Percentiles rank a stretch among this genome's conserved stretches.
phyloP scores from a whole-genome alignment of 2,797 vertebrate genomes.

The Acrossocheilus fasciatus region DNA sequence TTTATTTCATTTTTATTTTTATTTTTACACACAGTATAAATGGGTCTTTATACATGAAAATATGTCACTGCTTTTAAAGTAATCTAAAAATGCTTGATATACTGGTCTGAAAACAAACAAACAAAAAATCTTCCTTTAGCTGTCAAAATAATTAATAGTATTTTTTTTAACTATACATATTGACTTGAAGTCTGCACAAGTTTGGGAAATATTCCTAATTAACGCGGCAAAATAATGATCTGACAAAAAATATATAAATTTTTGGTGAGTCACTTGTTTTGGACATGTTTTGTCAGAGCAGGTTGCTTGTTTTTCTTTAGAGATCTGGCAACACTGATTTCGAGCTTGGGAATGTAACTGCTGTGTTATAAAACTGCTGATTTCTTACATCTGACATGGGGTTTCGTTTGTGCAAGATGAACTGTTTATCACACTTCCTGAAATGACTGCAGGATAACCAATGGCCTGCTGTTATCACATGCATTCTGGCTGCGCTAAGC shows the following conservation, averaged over 20 bases:
- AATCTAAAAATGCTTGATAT: background rate
- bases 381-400: slow-evolving; percentile 1
- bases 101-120: background rate
- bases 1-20: background rate
- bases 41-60: background rate
- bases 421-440: slow-evolving; percentile 14
- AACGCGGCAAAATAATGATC: background rate
- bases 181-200: background rate
- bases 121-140: background rate
- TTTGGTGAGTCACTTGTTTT: background rate
- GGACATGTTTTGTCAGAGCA: background rate
- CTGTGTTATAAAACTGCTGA: slow-evolving; percentile 4
- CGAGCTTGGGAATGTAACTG: background rate
- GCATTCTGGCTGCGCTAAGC: background rate
- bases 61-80: background rate
- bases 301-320: background rate
- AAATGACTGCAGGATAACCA: slow-evolving; percentile 12
- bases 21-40: background rate
- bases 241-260: background rate
- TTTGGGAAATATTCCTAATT: background rate
- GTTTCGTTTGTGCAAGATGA: slow-evolving; percentile 1
- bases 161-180: background rate
- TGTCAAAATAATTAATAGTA: background rate
- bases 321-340: slow-evolving; percentile 16
- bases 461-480: slow-evolving; percentile 13